phyloP scores from a whole-genome alignment of 1,140 invertebrate species.

The Dinothrombium tinctorium region DNA sequence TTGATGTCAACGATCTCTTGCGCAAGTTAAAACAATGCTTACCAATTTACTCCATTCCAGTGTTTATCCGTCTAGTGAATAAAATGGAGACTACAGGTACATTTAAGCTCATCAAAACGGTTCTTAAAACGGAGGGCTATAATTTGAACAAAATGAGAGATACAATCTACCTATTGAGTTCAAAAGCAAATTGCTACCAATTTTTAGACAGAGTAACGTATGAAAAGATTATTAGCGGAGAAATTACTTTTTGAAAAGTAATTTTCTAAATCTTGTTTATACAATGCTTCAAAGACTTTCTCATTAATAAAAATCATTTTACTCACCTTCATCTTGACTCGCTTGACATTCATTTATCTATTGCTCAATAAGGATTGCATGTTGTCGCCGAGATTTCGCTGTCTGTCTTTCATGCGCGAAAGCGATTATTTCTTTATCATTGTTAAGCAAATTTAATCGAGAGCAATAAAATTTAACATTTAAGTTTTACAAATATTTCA shows the following conservation, averaged over 20 bases:
- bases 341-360: too few species aligned
- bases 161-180: constrained; percentile 10
- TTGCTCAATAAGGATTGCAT: too few species aligned
- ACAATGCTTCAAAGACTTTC: too few species aligned
- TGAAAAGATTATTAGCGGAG: constrained; percentile 2
- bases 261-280: too few species aligned
- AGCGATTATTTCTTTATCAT: too few species aligned
- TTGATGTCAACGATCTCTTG: constrained; percentile 36
- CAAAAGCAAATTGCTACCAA: constrained; percentile 9
- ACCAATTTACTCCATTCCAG: constrained; percentile 60
- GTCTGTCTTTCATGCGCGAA: too few species aligned
- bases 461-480: too few species aligned
- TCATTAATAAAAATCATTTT: too few species aligned
- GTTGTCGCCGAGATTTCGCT: too few species aligned
- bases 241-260: constrained; percentile 10
- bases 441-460: too few species aligned
- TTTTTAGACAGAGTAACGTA: constrained; percentile 2
- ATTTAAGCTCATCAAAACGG: constrained; percentile 75
- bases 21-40: constrained; percentile 27
- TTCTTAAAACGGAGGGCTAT: constrained; percentile 71
- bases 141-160: constrained; percentile 23
- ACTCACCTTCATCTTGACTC: too few species aligned
- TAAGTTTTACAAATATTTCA: too few species aligned
- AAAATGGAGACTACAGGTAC: constrained; percentile 75
- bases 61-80: constrained; percentile 57